A percentile compares a stretch with the other conserved stretches of the same genome.
phyloP scores from a whole-genome alignment of 2,113 vertebrate genomes.

The Mustelus asterias region DNA sequence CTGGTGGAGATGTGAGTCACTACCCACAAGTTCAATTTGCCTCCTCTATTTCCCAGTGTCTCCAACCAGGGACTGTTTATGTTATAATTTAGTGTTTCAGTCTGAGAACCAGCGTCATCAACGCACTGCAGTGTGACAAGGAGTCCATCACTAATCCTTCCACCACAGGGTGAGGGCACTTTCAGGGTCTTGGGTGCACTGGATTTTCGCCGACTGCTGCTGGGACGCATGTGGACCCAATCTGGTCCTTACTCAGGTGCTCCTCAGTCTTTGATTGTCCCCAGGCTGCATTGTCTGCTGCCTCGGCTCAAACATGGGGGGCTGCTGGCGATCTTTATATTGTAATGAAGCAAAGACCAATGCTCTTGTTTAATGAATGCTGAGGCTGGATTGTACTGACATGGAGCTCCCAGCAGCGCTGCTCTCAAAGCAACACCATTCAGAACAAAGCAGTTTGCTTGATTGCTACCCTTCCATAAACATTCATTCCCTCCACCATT shows the following conservation, averaged over 20 bases:
- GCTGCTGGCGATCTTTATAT: too few species aligned
- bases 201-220: background rate
- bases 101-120: background rate
- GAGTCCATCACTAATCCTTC: background rate
- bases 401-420: background rate
- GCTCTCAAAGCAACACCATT: background rate
- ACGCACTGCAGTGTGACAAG: background rate
- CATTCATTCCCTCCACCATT: too few species aligned
- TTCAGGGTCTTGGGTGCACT: background rate
- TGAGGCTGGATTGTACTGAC: background rate
- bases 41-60: background rate
- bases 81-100: background rate
- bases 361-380: too few species aligned
- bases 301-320: too few species aligned
- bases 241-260: background rate
- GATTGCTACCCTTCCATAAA: too few species aligned
- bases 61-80: background rate
- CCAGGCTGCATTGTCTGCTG: too few species aligned
- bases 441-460: too few species aligned
- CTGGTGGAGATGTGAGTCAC: background rate
- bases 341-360: too few species aligned
- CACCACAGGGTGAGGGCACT: background rate
- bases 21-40: background rate
- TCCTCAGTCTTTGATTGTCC: too few species aligned
- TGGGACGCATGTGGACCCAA: too few species aligned